phyloP scores from a whole-genome alignment of 1,140 invertebrate species.

The Bradysia coprophila region DNA sequence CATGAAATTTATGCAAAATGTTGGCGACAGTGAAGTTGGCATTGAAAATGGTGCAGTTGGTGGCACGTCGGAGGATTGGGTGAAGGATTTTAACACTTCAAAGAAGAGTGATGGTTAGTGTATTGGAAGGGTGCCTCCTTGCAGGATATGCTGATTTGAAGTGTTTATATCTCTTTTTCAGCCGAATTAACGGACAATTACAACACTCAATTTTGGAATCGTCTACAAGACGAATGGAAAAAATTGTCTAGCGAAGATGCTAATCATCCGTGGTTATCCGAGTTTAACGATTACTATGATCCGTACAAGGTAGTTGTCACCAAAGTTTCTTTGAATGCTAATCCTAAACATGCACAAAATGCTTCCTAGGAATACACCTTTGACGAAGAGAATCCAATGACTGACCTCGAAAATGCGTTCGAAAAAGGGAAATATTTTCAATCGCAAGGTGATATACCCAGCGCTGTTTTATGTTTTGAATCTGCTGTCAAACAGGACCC shows the following conservation, averaged over 20 bases:
- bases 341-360: too few species aligned
- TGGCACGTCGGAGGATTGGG: too few species aligned
- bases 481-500: slow-evolving; percentile 77
- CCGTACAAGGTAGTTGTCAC: slow-evolving; percentile 40
- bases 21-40: slow-evolving; percentile 40
- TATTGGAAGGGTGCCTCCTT: too few species aligned
- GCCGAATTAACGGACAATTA: too few species aligned
- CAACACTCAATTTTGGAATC: slow-evolving; percentile 51
- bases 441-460: slow-evolving; percentile 74
- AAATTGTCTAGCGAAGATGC: slow-evolving; percentile 33
- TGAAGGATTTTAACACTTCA: too few species aligned
- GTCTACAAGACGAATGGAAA: slow-evolving; percentile 59
- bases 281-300: slow-evolving; percentile 40
- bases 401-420: slow-evolving; percentile 60
- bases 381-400: slow-evolving; percentile 71
- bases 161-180: too few species aligned
- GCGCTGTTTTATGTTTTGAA: slow-evolving; percentile 93
- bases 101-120: too few species aligned
- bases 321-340: too few species aligned
- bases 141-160: too few species aligned
- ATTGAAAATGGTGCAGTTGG: too few species aligned
- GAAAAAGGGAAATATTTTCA: slow-evolving; percentile 71
- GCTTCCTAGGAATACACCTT: slow-evolving; percentile 54
- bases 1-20: slow-evolving; percentile 69
- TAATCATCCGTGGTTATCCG: slow-evolving; percentile 44